These are phyloP conservation scores for Anabas testudineus DNA, from an alignment of 2,797 vertebrate genomes.

Conservation along the genomic window DNA sequence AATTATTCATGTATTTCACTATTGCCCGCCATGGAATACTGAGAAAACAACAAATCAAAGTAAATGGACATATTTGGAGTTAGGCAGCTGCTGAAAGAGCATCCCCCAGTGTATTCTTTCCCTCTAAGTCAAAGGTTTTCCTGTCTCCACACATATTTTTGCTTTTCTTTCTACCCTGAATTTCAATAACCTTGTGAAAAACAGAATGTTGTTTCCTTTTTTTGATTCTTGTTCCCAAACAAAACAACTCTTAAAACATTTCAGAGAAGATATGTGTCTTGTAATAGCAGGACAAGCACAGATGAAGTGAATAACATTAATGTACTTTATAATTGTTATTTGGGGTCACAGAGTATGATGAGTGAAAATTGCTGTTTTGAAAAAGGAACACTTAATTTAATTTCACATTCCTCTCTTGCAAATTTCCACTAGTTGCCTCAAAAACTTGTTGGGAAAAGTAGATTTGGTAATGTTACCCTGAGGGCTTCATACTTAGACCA, in stretches of 20 bases:
- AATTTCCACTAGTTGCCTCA: neutral
- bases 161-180: neutral
- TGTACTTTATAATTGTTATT: no score
- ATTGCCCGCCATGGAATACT: neutral
- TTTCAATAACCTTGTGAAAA: neutral
- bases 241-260: neutral
- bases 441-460: slow-evolving; percentile 6
- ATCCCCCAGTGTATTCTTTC: no score
- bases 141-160: neutral
- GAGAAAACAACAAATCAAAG: neutral
- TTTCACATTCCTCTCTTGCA: neutral
- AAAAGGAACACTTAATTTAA: no score
- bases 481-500: neutral
- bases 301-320: neutral
- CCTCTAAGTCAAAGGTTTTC: neutral
- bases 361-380: no score
- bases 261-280: neutral
- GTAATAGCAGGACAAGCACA: neutral
- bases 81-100: neutral
- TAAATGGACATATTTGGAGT: neutral
- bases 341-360: no score
- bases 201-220: neutral
- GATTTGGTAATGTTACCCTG: neutral
- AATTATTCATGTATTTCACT: slow-evolving; percentile 35
- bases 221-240: neutral